These are phyloP conservation scores for Montipora sp. DNA, from an alignment of 64 coral and sea anemone genomes.

Conservation along the genomic window DNA sequence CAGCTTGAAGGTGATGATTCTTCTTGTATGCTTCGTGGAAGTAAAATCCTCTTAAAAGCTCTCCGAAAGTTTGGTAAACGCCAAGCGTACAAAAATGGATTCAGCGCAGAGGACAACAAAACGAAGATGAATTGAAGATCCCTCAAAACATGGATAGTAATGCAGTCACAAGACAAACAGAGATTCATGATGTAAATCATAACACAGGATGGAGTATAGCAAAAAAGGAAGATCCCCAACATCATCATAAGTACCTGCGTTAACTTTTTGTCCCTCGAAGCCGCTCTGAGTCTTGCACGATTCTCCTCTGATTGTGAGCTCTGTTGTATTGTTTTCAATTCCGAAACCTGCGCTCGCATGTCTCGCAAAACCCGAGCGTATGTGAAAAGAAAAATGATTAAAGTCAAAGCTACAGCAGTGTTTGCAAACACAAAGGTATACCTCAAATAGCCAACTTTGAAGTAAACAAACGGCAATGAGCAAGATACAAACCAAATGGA, in stretches of 20 bases:
- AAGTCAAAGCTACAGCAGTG: constrained; percentile 52
- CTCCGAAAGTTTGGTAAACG: constrained; percentile 71
- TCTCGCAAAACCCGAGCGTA: constrained; percentile 60
- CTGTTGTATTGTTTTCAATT: constrained; percentile 39
- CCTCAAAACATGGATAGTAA: constrained; percentile 64
- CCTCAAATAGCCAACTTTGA: constrained; percentile 63
- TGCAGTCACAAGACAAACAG: constrained; percentile 66
- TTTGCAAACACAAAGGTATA: constrained; percentile 82
- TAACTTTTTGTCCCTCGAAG: constrained; percentile 59
- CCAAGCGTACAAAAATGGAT: constrained; percentile 75
- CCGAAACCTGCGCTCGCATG: constrained; percentile 55
- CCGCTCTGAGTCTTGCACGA: background rate
- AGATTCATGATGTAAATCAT: constrained; percentile 86
- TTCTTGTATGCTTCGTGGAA: background rate
- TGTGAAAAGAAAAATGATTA: constrained; percentile 56
- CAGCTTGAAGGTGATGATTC: no score
- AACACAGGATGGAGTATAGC: constrained; percentile 61
- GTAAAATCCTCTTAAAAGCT: constrained; percentile 70
- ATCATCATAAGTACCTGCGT: constrained; percentile 69
- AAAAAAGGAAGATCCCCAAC: constrained; percentile 56
- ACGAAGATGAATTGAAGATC: constrained; percentile 84
- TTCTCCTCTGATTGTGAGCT: constrained; percentile 38
- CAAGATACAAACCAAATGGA: constrained; percentile 58
- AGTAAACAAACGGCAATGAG: constrained; percentile 58
- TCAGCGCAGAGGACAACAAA: constrained; percentile 68